phyloP scores from a whole-genome alignment of 2,113 vertebrate genomes.

The Callaeas wilsoni region DNA sequence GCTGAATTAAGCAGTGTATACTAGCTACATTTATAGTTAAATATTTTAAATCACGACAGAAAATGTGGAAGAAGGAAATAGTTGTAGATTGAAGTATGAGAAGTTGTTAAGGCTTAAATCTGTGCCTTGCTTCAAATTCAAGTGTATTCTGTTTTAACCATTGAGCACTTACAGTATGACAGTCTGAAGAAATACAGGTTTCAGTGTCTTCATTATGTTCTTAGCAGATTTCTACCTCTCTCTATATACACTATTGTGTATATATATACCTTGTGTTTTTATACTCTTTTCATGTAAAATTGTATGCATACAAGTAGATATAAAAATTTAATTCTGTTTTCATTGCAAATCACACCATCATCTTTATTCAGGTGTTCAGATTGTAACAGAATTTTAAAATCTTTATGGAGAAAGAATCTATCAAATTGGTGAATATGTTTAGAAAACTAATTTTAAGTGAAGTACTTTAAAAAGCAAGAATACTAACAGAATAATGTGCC shows the following conservation, averaged over 20 bases:
- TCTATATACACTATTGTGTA: background rate
- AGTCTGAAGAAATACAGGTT: background rate
- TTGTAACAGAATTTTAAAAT: background rate
- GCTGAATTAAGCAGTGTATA: conserved; percentile 7
- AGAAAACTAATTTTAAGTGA: background rate
- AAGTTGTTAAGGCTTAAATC: conserved; percentile 22
- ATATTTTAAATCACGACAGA: conserved; percentile 15
- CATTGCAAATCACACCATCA: background rate
- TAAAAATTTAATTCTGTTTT: background rate
- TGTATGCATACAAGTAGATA: background rate
- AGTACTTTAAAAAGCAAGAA: conserved; percentile 1
- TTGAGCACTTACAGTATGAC: background rate
- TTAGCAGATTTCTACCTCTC: background rate
- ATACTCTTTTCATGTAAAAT: background rate
- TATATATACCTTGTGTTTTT: background rate
- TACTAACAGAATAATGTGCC: background rate
- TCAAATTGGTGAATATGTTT: conserved; percentile 7
- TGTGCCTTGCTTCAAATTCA: conserved; percentile 26
- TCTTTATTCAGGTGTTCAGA: background rate
- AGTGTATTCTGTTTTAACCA: conserved; percentile 26
- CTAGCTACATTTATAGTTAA: background rate
- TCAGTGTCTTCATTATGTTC: background rate
- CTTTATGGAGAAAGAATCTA: background rate
- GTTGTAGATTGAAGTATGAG: background rate
- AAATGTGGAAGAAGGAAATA: background rate